Evolutionary conservation across 2,888 invertebrate species (phyloP).

Genomic region (Apamea epomidion): DNA sequence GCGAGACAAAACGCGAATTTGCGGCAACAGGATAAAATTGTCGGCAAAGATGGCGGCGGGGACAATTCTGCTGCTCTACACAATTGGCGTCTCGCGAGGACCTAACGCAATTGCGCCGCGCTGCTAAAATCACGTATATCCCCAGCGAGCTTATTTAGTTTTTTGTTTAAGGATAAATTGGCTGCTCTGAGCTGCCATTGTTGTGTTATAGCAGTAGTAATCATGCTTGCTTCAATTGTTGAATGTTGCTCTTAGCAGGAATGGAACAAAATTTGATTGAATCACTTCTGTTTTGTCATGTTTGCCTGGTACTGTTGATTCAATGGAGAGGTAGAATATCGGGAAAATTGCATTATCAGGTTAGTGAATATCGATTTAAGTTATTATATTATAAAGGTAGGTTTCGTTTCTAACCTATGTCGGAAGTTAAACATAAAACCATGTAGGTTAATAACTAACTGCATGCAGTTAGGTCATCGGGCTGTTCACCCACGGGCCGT

Average conservation of each 20-base stretch:
- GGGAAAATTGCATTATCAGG: neutral
- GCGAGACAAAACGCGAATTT: slow-evolving; percentile 51
- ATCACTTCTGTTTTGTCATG: slow-evolving; percentile 21
- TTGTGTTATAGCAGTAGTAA: slow-evolving; percentile 6
- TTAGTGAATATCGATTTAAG: neutral
- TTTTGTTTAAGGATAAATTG: slow-evolving; percentile 50
- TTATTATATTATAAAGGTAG: neutral
- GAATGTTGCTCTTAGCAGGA: neutral
- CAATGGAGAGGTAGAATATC: neutral
- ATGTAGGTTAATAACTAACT: slow-evolving; percentile 31
- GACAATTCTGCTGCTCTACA: slow-evolving; percentile 42
- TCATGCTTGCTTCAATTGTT: slow-evolving; percentile 18
- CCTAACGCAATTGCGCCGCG: slow-evolving; percentile 50
- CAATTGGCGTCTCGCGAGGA: slow-evolving; percentile 58
- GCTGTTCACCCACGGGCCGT: slow-evolving; percentile 27
- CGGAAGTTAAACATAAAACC: neutral
- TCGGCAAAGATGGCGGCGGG: slow-evolving; percentile 49
- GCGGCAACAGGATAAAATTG: slow-evolving; percentile 57
- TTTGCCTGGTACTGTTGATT: slow-evolving; percentile 23
- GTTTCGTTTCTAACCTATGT: neutral
- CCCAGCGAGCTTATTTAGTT: slow-evolving; percentile 40
- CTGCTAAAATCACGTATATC: slow-evolving; percentile 56
- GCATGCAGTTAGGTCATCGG: slow-evolving; percentile 33
- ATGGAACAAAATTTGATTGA: neutral
- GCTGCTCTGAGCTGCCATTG: slow-evolving; percentile 25